phyloP scores from a whole-genome alignment of 1,140 invertebrate genomes.

The Anastrepha ludens region DNA sequence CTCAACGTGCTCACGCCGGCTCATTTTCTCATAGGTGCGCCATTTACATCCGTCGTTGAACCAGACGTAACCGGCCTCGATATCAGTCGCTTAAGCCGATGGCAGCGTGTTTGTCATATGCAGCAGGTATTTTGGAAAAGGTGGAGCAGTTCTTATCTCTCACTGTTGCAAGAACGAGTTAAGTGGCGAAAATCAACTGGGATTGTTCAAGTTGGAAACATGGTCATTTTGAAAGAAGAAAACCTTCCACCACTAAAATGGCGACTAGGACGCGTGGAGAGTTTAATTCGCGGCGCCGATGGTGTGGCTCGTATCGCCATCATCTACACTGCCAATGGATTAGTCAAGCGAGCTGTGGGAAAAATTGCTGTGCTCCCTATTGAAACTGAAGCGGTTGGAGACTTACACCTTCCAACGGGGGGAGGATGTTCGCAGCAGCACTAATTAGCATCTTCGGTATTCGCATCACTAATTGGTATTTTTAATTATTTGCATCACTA shows the following conservation, averaged over 20 bases:
- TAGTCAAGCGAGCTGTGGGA: background rate
- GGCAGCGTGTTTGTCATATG: conserved; percentile 33
- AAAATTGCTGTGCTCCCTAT: conserved; percentile 2
- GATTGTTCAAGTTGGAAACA: background rate
- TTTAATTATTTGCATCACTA: too few relatives aligned
- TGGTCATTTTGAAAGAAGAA: conserved; percentile 52
- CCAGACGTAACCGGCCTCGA: conserved; percentile 57
- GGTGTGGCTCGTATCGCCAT: background rate
- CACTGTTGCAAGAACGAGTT: conserved; percentile 15
- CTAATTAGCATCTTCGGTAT: too few relatives aligned
- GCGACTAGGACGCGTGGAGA: conserved; percentile 13
- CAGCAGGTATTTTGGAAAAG: conserved; percentile 56
- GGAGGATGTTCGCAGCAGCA: background rate
- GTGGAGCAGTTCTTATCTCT: conserved; percentile 43
- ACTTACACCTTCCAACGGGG: background rate
- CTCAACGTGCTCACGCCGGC: conserved; percentile 50
- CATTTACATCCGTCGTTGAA: conserved; percentile 64
- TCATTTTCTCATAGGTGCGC: conserved; percentile 57
- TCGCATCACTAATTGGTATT: too few relatives aligned
- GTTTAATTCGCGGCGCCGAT: background rate
- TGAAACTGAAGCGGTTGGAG: background rate
- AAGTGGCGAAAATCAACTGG: conserved; percentile 30
- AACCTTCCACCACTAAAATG: conserved; percentile 50
- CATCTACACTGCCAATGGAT: background rate
- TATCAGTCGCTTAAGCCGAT: conserved; percentile 43